Percentiles rank a stretch among this genome's conserved stretches.
Conservation (phyloP, 1,140 invertebrate genomes). For the Drosophila azteca region DNA sequence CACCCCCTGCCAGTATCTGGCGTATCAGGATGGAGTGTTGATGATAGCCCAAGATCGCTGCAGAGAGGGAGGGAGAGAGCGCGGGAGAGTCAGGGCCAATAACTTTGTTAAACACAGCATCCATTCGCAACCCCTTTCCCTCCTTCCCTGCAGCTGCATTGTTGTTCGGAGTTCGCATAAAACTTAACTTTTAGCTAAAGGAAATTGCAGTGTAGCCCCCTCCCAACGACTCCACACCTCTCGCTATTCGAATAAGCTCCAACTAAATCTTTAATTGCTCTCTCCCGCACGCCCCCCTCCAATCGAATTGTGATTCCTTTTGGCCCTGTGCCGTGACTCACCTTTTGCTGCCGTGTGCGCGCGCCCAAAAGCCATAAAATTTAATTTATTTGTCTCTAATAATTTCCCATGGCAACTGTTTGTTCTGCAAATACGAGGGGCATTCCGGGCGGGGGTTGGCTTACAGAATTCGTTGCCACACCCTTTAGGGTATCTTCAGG, state of each 20-base stretch:
- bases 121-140: constrained; percentile 26
- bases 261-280: constrained; percentile 76
- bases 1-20: no score
- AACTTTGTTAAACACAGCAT: constrained; percentile 70
- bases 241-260: constrained; percentile 34
- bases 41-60: constrained; percentile 59
- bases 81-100: constrained; percentile 40
- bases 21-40: constrained; percentile 24
- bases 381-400: constrained; percentile 82
- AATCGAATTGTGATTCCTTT: constrained; percentile 62
- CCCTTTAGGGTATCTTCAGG: constrained; percentile 1
- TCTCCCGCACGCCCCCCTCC: constrained; percentile 40
- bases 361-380: constrained; percentile 62
- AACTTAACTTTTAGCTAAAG: constrained; percentile 77
- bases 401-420: constrained; percentile 82
- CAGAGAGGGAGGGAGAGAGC: not conserved
- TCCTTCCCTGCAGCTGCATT: constrained; percentile 6
- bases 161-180: constrained; percentile 39
- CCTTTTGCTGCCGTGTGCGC: constrained; percentile 55
- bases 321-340: constrained; percentile 10
- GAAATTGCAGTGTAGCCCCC: constrained; percentile 63
- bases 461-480: not conserved
- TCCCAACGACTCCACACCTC: not conserved
- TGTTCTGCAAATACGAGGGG: constrained; percentile 39
- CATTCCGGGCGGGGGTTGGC: not conserved